These are phyloP conservation scores for Otus scops DNA, from an alignment of 2,797 vertebrate species.

Conservation along the genomic window DNA sequence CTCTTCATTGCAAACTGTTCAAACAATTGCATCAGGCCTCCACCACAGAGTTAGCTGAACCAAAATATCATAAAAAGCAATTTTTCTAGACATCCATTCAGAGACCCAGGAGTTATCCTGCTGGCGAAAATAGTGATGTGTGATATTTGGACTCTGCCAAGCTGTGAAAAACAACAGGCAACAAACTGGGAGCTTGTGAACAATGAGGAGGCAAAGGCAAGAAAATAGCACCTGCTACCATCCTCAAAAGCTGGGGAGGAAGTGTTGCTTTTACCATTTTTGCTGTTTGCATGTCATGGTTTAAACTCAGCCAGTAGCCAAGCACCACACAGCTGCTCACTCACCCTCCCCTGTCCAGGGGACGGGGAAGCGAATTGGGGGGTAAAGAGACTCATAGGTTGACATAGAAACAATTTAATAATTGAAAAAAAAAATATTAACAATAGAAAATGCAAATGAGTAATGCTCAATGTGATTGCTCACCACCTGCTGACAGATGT, in stretches of 20 bases:
- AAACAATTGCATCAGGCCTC: background rate
- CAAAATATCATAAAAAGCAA: slow-evolving; percentile 3
- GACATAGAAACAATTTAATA: too few relatives aligned
- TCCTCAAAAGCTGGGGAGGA: background rate
- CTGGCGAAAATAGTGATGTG: background rate
- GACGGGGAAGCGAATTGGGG: too few relatives aligned
- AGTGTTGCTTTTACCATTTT: background rate
- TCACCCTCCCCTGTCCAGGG: too few relatives aligned
- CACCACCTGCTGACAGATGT: too few relatives aligned
- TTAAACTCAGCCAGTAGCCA: too few relatives aligned
- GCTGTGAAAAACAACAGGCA: background rate
- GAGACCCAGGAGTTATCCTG: background rate
- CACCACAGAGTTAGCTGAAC: background rate
- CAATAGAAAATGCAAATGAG: too few relatives aligned
- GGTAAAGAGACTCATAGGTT: too few relatives aligned
- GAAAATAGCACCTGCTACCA: background rate
- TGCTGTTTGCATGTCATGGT: background rate
- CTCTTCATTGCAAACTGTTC: background rate
- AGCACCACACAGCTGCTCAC: too few relatives aligned
- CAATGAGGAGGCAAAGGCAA: background rate
- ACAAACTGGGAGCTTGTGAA: background rate
- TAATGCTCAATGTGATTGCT: too few relatives aligned
- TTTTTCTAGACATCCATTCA: slow-evolving; percentile 5
- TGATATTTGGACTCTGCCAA: slow-evolving; percentile 3
- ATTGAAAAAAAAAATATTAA: too few relatives aligned